Evolutionary conservation across 1,140 invertebrate species (phyloP), one percentile per base, ranked within the genome.

Genomic region (Propsilocerus akamusi): DNA sequence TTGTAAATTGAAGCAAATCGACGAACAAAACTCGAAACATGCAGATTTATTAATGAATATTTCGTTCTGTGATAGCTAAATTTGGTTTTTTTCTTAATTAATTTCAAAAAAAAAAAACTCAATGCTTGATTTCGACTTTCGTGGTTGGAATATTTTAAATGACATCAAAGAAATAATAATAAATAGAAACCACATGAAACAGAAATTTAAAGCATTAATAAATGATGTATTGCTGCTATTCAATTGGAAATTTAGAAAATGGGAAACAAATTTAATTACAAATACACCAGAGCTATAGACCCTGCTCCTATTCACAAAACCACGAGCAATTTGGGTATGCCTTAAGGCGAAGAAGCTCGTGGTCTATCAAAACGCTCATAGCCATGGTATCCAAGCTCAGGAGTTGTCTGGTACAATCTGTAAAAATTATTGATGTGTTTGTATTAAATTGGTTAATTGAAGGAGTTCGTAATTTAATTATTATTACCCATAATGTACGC

Each of bases 401-500:
- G 14, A n/a, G n/a, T n/a, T 20, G 12, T n/a, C 17, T 41, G 34
- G 22, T 41, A 41, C 5, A 41, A 10, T 41, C 34, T 41, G 28
- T 30, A 41, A 20, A 20, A 41, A 20, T 20, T n/a, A 2, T 17
- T 30, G 3, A 17, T 5, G 5, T 17, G 4, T 41, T 10, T 20
- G 14, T 41, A 2, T 20, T 41, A 6, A 41, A 41, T 20, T 20
- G 7, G 10, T n/a, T 20, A 41, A n/a, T n/a, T 20, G 12, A 41
- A 7, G 22, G 11, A 12, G 28, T 12, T 4, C 14, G 28, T 12
- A 30, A 30, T 20, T 8, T 17, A 20, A 20, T 41, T 8, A 41
- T 17, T 17, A 8, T 41, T 41, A 41, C 0, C 62, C 62, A 50
- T 64, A 64, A 53, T 64, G 62, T 7, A 64, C 48, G 4, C 62